Evolutionary conservation across 2,888 invertebrate species (phyloP).

Genomic region (Melieria crassipennis): DNA sequence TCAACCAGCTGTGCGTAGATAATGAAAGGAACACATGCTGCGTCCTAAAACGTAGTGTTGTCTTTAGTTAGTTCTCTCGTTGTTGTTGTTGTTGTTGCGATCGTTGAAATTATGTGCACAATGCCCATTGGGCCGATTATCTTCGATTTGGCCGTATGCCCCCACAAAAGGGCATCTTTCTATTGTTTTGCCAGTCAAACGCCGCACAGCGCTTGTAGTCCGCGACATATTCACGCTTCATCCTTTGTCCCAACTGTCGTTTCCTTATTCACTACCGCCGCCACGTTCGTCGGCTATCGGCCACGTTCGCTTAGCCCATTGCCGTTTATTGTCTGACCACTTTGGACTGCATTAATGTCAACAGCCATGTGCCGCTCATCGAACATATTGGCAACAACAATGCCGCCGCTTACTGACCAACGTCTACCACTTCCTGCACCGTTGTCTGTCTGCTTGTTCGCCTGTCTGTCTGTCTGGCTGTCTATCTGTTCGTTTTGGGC

Average conservation of each 20-base stretch:
- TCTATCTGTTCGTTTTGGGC: too few relatives aligned
- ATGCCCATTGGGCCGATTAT: constrained; percentile 14
- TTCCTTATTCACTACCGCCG: not conserved
- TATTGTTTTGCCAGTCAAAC: constrained; percentile 44
- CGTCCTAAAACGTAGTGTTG: too few relatives aligned
- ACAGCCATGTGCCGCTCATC: constrained; percentile 31
- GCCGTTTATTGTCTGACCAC: constrained; percentile 24
- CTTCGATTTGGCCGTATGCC: constrained; percentile 25
- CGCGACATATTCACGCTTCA: not conserved
- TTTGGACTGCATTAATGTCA: constrained; percentile 46
- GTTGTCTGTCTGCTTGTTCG: too few relatives aligned
- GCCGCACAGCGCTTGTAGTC: constrained; percentile 7
- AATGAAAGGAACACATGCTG: too few relatives aligned
- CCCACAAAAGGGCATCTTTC: constrained; percentile 45
- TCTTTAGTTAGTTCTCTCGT: too few relatives aligned
- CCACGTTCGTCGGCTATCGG: not conserved
- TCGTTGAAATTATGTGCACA: not conserved
- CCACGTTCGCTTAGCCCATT: not conserved
- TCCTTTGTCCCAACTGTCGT: not conserved
- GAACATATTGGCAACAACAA: too few relatives aligned
- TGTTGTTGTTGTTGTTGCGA: too few relatives aligned
- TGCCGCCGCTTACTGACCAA: too few relatives aligned
- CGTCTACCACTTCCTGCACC: too few relatives aligned
- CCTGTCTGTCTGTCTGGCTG: too few relatives aligned
- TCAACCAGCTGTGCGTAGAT: too few relatives aligned